These are phyloP conservation scores for Patella depressa DNA, from an alignment of 2,888 invertebrate genomes.

Conservation along the genomic window DNA sequence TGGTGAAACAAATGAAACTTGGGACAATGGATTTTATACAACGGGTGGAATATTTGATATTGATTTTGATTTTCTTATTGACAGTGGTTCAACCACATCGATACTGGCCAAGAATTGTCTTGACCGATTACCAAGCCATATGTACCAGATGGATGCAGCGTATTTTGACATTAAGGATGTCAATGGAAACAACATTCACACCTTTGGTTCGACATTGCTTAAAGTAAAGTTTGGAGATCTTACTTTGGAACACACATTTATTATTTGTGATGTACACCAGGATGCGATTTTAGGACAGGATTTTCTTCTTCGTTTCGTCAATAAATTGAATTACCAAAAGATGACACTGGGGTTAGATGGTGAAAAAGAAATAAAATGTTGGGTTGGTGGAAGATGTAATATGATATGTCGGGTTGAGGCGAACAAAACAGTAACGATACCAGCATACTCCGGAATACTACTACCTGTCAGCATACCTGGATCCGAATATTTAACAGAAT, in stretches of 20 bases:
- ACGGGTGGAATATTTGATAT: neutral
- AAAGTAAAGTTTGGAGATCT: neutral
- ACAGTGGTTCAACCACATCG: slow-evolving; percentile 19
- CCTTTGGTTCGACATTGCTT: neutral
- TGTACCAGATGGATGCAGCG: no score
- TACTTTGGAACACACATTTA: neutral
- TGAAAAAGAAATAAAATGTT: slow-evolving; percentile 15
- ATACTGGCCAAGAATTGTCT: slow-evolving; percentile 13
- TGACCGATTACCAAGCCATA: neutral
- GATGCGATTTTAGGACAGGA: slow-evolving; percentile 29
- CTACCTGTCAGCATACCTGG: slow-evolving; percentile 15
- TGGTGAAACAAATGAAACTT: neutral
- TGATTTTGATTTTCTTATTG: slow-evolving; percentile 11
- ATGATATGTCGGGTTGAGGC: slow-evolving; percentile 16
- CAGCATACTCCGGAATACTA: neutral
- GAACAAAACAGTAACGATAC: slow-evolving; percentile 11
- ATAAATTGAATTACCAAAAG: slow-evolving; percentile 4
- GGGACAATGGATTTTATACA: slow-evolving; percentile 25
- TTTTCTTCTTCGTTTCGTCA: slow-evolving; percentile 23
- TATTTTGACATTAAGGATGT: neutral
- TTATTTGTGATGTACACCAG: slow-evolving; percentile 25
- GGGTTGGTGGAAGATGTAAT: slow-evolving; percentile 7
- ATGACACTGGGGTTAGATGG: neutral
- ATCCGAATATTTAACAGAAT: no score
- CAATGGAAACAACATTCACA: neutral